These are phyloP conservation scores for Tychaedon coryphoeus DNA, from an alignment of 2,113 vertebrate species.

Conservation along the genomic window DNA sequence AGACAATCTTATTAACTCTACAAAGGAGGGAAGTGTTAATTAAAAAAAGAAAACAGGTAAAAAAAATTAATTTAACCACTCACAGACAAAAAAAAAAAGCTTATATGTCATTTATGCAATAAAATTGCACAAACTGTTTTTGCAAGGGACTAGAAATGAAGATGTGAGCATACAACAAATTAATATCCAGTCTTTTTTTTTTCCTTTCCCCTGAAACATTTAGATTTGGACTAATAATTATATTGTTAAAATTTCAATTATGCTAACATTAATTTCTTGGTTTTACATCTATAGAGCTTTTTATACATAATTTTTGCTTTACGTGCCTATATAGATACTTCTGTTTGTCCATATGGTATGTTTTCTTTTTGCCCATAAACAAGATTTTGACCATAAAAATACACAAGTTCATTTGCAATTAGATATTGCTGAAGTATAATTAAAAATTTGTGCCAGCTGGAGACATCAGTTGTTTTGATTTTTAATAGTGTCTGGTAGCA, in stretches of 20 bases:
- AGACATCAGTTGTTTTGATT: not conserved
- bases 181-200: not conserved
- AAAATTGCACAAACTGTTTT: not conserved
- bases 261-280: not conserved
- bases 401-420: not conserved
- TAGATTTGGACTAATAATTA: not conserved
- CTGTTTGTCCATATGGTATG: not conserved
- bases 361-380: not conserved
- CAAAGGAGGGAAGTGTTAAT: not conserved
- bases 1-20: not conserved
- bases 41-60: not conserved
- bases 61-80: not conserved
- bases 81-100: not conserved
- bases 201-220: not conserved
- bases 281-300: not conserved
- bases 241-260: not conserved
- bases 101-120: not conserved
- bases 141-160: not conserved
- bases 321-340: not conserved
- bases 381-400: not conserved
- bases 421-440: not conserved
- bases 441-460: not conserved
- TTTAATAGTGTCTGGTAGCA: not conserved
- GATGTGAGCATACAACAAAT: fast-evolving
- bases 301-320: not conserved